Conservation (phyloP, 2,113 vertebrate genomes). For the Emydocephalus ijimae region DNA sequence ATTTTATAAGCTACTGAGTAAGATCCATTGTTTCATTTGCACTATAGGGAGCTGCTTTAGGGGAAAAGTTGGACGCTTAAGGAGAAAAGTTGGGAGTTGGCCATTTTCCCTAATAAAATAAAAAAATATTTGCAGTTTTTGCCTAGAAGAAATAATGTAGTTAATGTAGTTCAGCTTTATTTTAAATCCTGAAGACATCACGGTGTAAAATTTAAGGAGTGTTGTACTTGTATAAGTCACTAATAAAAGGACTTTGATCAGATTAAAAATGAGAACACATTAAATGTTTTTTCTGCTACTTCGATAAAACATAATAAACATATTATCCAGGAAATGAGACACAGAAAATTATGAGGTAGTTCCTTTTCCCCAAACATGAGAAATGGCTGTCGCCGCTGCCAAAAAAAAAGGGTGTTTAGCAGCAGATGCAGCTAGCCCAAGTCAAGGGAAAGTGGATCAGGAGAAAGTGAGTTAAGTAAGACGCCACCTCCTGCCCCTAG, state of each 20-base stretch:
- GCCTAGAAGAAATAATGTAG: too few species aligned
- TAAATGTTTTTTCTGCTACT: not conserved
- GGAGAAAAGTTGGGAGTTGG: not conserved
- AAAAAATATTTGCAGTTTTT: not conserved
- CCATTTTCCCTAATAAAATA: not conserved
- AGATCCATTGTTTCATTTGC: not conserved
- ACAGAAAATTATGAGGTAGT: not conserved
- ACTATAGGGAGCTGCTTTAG: not conserved
- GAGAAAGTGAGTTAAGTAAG: too few species aligned
- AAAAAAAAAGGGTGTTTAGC: too few species aligned
- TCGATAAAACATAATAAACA: not conserved
- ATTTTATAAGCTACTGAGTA: not conserved
- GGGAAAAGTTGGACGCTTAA: not conserved
- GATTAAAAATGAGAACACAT: not conserved
- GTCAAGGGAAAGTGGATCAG: too few species aligned
- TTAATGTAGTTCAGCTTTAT: not conserved
- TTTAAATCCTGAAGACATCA: not conserved
- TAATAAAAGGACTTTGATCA: not conserved
- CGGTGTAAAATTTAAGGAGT: not conserved
- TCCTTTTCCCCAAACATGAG: not conserved
- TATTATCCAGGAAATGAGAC: slow-evolving; percentile 16
- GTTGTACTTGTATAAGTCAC: not conserved
- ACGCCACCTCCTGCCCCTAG: too few species aligned
- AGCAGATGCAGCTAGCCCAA: too few species aligned
- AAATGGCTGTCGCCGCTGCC: too few species aligned